Evolutionary conservation across 1,140 invertebrate genomes (phyloP).

Genomic region (Dreissena polymorpha): DNA sequence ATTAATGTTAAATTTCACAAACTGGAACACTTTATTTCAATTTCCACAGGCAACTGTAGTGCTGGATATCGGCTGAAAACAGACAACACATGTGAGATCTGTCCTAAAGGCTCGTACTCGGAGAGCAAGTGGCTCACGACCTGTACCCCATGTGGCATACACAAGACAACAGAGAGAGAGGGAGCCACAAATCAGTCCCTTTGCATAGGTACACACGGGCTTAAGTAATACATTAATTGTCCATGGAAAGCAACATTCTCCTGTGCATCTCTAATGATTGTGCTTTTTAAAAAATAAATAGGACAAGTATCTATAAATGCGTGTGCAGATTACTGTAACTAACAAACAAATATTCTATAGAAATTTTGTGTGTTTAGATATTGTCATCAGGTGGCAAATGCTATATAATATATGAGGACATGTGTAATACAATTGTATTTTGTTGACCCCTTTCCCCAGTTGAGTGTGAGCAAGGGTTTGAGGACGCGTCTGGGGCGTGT

Average conservation of each 20-base stretch:
- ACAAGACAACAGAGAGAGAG: conserved; percentile 30
- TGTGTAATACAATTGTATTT: too few relatives aligned
- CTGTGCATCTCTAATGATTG: too few relatives aligned
- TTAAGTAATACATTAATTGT: too few relatives aligned
- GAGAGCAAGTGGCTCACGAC: conserved; percentile 21
- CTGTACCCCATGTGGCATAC: conserved; percentile 14
- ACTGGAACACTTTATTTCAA: background rate
- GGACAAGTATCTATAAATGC: too few relatives aligned
- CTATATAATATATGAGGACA: too few relatives aligned
- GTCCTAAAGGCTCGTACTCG: conserved; percentile 14
- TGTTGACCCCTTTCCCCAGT: conserved; percentile 2
- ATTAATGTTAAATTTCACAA: too few relatives aligned
- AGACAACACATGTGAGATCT: conserved; percentile 23
- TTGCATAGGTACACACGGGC: conserved; percentile 36
- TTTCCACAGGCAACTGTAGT: conserved; percentile 42
- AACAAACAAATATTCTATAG: too few relatives aligned
- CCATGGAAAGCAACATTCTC: too few relatives aligned
- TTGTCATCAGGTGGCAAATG: too few relatives aligned
- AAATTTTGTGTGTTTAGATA: too few relatives aligned
- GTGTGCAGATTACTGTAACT: too few relatives aligned
- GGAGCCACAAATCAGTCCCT: background rate
- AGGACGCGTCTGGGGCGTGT: conserved; percentile 22
- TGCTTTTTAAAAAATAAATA: too few relatives aligned
- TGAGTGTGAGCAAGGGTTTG: conserved; percentile 41
- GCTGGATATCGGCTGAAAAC: conserved; percentile 10